Conservation (phyloP, 2,113 vertebrate species). For the Argyrosomus japonicus region DNA sequence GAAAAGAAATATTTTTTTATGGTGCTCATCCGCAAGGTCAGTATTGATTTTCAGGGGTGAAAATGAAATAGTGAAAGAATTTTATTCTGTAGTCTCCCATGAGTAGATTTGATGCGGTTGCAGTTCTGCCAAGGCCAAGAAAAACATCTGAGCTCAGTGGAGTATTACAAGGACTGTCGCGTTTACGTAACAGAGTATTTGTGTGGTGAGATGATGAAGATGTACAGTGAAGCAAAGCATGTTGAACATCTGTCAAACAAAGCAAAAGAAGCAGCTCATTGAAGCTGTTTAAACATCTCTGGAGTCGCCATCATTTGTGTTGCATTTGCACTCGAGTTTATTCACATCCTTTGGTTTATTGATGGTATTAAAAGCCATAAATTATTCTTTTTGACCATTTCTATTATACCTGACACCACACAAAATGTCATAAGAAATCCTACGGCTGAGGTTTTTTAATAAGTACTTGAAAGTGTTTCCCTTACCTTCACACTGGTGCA, state of each 20-base stretch:
- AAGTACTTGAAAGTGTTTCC: not conserved
- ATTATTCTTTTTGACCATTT: not conserved
- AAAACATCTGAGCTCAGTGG: conserved; percentile 53
- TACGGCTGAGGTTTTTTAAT: not conserved
- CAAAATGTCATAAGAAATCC: not conserved
- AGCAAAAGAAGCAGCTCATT: conserved; percentile 5
- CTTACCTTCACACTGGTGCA: not conserved
- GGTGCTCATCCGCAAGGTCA: conserved; percentile 47
- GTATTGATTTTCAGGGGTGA: conserved; percentile 57
- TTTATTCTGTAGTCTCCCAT: conserved; percentile 40
- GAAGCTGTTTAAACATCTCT: not conserved
- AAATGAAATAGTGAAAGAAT: conserved; percentile 47
- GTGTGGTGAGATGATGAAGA: conserved; percentile 26
- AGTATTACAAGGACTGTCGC: conserved; percentile 50
- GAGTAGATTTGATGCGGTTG: conserved; percentile 54
- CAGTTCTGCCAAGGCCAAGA: conserved; percentile 60
- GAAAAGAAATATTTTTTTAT: conserved; percentile 34
- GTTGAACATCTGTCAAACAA: conserved; percentile 11
- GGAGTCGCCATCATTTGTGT: too few species aligned
- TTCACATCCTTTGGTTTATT: not conserved
- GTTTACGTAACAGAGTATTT: conserved; percentile 35
- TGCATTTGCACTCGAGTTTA: not conserved
- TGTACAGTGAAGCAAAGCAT: conserved; percentile 5
- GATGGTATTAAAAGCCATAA: not conserved
- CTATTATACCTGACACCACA: not conserved